phyloP scores from a whole-genome alignment of 2,113 vertebrate genomes.

The Isichthys henryi region DNA sequence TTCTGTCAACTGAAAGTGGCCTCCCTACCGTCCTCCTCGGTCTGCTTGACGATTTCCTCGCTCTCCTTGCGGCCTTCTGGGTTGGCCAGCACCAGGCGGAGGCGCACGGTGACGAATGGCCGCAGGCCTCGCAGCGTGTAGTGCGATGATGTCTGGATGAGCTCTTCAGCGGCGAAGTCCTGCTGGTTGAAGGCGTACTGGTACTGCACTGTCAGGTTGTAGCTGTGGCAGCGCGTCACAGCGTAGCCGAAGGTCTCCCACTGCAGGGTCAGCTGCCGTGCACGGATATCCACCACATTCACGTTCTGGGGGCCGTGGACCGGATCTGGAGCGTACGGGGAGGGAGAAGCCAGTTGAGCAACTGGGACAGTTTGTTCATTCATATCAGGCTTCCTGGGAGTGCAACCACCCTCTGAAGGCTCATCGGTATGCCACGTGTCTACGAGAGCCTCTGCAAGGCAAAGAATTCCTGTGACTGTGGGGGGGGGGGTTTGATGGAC shows the following conservation, averaged over 20 bases:
- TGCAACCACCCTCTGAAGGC: neutral
- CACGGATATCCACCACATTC: constrained; percentile 88
- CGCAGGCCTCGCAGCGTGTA: constrained; percentile 85
- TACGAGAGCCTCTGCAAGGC: neutral
- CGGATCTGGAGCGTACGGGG: constrained; percentile 65
- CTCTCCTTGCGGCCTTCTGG: constrained; percentile 90
- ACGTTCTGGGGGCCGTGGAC: constrained; percentile 87
- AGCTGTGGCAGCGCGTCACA: constrained; percentile 93
- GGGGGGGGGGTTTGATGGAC: neutral
- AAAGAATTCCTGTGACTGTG: neutral
- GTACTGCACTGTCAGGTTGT: constrained; percentile 94
- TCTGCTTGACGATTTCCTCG: constrained; percentile 89
- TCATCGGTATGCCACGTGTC: neutral
- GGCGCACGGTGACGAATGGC: constrained; percentile 83
- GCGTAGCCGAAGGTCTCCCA: constrained; percentile 94
- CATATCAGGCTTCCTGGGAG: neutral
- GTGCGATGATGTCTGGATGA: constrained; percentile 88
- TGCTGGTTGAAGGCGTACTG: constrained; percentile 91
- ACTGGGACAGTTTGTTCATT: neutral
- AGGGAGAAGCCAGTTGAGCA: neutral
- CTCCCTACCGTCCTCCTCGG: constrained; percentile 70
- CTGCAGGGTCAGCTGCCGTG: constrained; percentile 87
- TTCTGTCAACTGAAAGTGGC: neutral
- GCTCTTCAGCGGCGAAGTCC: constrained; percentile 80
- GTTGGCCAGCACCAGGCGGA: constrained; percentile 84